Conservation (phyloP, 2,113 vertebrate species). For the Hydrolagus affinis region DNA sequence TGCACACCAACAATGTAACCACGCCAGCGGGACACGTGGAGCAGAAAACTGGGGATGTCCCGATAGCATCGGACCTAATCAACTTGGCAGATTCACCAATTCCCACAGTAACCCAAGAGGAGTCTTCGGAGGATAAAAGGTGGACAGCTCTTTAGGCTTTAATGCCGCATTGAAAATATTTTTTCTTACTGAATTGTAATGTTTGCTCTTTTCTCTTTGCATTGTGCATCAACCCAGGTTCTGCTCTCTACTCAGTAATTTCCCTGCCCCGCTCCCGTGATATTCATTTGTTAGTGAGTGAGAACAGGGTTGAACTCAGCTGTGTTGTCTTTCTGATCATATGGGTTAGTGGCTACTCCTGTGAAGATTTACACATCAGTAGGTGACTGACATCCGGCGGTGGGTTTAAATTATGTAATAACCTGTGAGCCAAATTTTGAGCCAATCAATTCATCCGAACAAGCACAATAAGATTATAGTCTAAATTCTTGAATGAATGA, state of each 20-base stretch:
- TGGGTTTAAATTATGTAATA: no score
- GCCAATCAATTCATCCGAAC: no score
- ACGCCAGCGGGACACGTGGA: constrained; percentile 53
- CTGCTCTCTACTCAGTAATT: not conserved
- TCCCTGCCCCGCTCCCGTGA: no score
- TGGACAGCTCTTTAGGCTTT: constrained; percentile 40
- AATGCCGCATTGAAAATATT: not conserved
- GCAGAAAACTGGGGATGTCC: constrained; percentile 51
- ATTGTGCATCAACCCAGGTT: no score
- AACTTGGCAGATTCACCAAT: constrained; percentile 54
- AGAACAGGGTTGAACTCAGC: not conserved
- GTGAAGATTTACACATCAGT: no score
- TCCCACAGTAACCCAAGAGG: constrained; percentile 32
- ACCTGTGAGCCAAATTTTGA: no score
- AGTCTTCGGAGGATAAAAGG: constrained; percentile 52
- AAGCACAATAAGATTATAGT: no score
- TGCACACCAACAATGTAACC: constrained; percentile 68
- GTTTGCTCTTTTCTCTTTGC: not conserved
- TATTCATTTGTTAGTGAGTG: not conserved
- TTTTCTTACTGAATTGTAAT: not conserved
- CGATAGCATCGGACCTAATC: constrained; percentile 59
- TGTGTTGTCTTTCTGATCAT: not conserved
- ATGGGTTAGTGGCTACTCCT: no score
- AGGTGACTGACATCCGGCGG: no score
- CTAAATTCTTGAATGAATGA: no score